phyloP scores from a whole-genome alignment of 2,113 vertebrate species.

The Piprites chloris region DNA sequence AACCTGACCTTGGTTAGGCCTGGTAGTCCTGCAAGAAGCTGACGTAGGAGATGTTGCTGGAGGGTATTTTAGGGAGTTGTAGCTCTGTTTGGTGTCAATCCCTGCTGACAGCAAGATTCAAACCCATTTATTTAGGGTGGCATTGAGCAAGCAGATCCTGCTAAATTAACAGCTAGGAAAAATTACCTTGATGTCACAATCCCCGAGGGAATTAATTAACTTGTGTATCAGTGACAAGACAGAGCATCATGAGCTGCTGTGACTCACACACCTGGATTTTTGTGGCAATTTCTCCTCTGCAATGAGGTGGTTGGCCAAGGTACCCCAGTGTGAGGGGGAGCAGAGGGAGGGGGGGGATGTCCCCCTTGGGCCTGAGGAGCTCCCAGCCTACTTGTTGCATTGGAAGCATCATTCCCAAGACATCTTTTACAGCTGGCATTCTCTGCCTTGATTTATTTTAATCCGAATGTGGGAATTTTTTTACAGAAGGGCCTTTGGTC shows the following conservation, averaged over 20 bases:
- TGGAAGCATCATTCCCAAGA: not conserved
- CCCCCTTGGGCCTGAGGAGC: not conserved
- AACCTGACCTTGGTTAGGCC: not conserved
- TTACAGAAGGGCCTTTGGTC: not conserved
- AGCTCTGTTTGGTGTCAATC: not conserved
- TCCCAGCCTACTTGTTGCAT: not conserved
- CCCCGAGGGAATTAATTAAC: not conserved
- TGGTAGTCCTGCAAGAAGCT: not conserved
- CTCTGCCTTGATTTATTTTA: not conserved
- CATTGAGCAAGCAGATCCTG: not conserved
- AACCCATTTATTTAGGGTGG: not conserved
- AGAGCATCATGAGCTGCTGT: not conserved
- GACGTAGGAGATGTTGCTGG: not conserved
- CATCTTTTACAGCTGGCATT: not conserved
- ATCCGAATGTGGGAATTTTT: not conserved
- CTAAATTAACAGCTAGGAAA: constrained; percentile 8
- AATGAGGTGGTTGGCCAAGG: not conserved
- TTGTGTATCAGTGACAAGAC: not conserved
- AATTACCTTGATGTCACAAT: not conserved
- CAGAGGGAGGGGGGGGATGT: not conserved
- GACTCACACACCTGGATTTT: not conserved
- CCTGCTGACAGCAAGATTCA: not conserved
- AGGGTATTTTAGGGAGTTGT: not conserved
- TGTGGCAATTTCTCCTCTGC: not conserved
- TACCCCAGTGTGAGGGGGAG: not conserved